A percentile compares a stretch with the other conserved stretches of the same genome.
These are phyloP conservation scores for Pelecanus crispus DNA, from an alignment of 2,113 vertebrate species.

Conservation along the genomic window DNA sequence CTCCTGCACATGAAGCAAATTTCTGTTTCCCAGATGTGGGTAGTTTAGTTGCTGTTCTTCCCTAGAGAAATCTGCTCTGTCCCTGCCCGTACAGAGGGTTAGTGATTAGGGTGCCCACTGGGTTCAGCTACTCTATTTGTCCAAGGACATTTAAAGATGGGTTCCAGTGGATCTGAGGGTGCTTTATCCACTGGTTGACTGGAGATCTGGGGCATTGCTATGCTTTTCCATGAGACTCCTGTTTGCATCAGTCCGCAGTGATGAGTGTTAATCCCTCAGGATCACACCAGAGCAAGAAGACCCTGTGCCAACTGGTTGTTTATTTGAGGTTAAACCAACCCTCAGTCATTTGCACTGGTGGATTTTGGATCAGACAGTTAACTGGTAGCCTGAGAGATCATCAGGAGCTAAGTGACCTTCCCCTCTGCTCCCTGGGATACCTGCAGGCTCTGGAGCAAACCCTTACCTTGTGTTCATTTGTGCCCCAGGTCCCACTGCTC, in stretches of 20 bases:
- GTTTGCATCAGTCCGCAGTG: not conserved
- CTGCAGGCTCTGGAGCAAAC: not conserved
- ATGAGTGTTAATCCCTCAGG: not conserved
- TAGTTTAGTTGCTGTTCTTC: not conserved
- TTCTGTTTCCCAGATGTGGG: not conserved
- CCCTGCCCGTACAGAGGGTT: not conserved
- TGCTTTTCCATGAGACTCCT: rapidly evolving
- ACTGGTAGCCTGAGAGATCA: not conserved
- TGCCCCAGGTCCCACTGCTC: not conserved
- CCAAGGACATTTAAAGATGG: not conserved
- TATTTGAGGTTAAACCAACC: not conserved
- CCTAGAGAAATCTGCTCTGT: not conserved
- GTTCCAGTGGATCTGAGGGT: not conserved
- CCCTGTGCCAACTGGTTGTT: not conserved
- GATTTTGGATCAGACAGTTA: not conserved
- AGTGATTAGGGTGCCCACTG: not conserved
- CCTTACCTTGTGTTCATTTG: rapidly evolving
- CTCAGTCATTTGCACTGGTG: not conserved
- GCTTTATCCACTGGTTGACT: not conserved
- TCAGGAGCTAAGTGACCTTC: not conserved
- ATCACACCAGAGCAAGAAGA: rapidly evolving
- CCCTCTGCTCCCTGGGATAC: not conserved
- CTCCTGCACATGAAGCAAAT: not conserved
- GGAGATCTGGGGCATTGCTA: not conserved
- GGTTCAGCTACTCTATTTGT: not conserved